phyloP scores from a whole-genome alignment of 2,113 vertebrate species.

The Xenopus borealis region DNA sequence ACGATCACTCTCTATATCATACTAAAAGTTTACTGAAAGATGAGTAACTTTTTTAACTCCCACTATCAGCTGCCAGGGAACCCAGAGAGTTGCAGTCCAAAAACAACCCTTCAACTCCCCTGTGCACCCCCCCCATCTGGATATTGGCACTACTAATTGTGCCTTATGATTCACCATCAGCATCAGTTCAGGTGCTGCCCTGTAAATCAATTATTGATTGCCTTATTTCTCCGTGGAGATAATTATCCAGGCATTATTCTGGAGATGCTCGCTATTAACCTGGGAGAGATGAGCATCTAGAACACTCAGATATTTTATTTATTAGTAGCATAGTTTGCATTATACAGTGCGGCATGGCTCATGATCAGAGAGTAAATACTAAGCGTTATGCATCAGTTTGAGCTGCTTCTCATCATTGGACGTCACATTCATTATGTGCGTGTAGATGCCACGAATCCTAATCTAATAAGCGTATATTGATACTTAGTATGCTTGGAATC shows the following conservation, averaged over 20 bases:
- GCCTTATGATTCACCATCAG: constrained; percentile 6
- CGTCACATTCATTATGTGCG: too few relatives aligned
- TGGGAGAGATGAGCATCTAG: constrained; percentile 17
- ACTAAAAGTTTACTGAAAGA: too few relatives aligned
- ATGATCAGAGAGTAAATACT: constrained; percentile 3
- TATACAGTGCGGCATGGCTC: constrained; percentile 8
- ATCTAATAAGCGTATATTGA: too few relatives aligned
- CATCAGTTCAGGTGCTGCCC: constrained; percentile 22
- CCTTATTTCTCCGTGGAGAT: constrained; percentile 38
- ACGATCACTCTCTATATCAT: too few relatives aligned
- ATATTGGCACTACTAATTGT: constrained; percentile 28
- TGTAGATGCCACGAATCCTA: too few relatives aligned
- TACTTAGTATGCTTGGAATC: too few relatives aligned
- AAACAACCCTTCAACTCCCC: not conserved
- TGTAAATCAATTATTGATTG: constrained; percentile 43
- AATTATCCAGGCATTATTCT: constrained; percentile 44
- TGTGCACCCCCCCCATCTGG: constrained; percentile 10
- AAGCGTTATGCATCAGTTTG: too few relatives aligned
- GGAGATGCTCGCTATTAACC: constrained; percentile 19
- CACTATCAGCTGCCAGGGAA: too few relatives aligned
- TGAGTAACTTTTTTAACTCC: too few relatives aligned
- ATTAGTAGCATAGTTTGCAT: constrained; percentile 25
- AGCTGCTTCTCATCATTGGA: too few relatives aligned
- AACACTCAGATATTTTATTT: constrained; percentile 45
- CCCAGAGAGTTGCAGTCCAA: too few relatives aligned